A percentile compares a stretch with the other conserved stretches of the same genome.
phyloP scores from a whole-genome alignment of 1,140 invertebrate genomes.

The Scaptomyza pallida region DNA sequence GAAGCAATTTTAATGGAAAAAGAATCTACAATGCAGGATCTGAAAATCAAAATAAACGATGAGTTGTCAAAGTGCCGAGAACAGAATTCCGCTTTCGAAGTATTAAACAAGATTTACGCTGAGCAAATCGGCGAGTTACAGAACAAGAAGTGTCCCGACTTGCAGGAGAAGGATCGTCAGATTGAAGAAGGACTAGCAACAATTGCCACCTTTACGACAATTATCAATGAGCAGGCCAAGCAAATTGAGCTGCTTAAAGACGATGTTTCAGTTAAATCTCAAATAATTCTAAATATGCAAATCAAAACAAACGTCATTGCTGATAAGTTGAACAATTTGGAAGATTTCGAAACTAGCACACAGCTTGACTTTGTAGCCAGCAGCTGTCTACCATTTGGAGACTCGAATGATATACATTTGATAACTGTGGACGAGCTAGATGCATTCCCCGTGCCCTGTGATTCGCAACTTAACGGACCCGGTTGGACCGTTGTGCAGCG shows the following conservation, averaged over 20 bases:
- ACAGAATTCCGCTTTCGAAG: conserved; percentile 22
- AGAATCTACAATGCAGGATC: conserved; percentile 1
- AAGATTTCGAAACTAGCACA: conserved; percentile 4
- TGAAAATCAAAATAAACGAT: conserved; percentile 2
- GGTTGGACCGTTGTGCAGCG: conserved; percentile 53
- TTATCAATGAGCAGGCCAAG: conserved; percentile 37
- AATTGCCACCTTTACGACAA: conserved; percentile 12
- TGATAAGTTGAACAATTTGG: conserved; percentile 11
- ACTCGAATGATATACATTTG: conserved; percentile 8
- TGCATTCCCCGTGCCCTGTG: conserved; percentile 34
- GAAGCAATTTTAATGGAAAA: conserved; percentile 23
- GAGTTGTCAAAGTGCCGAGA: conserved; percentile 28
- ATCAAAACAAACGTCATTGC: conserved; percentile 7
- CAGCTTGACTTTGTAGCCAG: neutral
- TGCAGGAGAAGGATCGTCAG: conserved; percentile 19
- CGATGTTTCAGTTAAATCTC: conserved; percentile 12
- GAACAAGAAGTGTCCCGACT: neutral
- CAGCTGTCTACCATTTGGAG: conserved; percentile 27
- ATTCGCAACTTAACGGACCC: conserved; percentile 5
- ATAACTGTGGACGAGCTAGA: conserved; percentile 20
- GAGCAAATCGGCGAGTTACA: conserved; percentile 29
- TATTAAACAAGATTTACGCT: conserved; percentile 28
- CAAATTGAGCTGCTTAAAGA: conserved; percentile 18
- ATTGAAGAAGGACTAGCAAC: conserved; percentile 22
- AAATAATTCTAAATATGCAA: conserved; percentile 30